Base-by-base conservation (phyloP, 1,140 invertebrate genomes). In the Parapsyche elsis region DNA sequence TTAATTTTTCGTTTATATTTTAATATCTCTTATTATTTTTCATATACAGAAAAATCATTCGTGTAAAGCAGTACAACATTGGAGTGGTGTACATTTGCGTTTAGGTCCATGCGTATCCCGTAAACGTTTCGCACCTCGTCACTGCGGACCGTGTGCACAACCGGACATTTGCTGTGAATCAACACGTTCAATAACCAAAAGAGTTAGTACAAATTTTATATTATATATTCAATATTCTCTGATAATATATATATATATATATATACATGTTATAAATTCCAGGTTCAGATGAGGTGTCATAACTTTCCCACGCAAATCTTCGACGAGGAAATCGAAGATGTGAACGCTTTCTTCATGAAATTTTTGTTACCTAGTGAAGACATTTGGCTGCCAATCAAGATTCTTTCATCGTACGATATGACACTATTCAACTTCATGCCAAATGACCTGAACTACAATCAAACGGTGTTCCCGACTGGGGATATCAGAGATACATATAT, bases 41-140 rank as follows among this genome's bases (percentile, higher is more conserved):
- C 80, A 46, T 87, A 38, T 86, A 5, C 87, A 93, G 92, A 91
- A 90, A 81, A 89, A 91, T 1, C 91, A 92, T 84, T 90, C 91
- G 84, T 94, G 93, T 85, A 92, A 92, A 71, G 91, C 91, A 9
- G 92, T 92, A 1, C 88, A 91, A 78, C 88, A 91, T n/a, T 84
- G 89, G 21, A 86, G 87, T 16, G 87, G 90, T 10, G 87, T 92
- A 0, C 87, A 89, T 49, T 87, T 94, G 9, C 87, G 88, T 0
- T 89, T 92, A 78, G 92, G 91, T 19, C 90, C 92, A 46, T 94
- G 93, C 85, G 85, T 90, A 0, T 93, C 92, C 84, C 88, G 90
- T 59, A 90, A 91, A 78, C 86, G 89, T 5, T 92, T 90, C 86
- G 88, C 90, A 24, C 92, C 92, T 0, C 93, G 92, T 84, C 90